Evolutionary conservation across 2,888 invertebrate species (phyloP), one percentile per base, ranked within the genome.

Genomic region (Troilus luridus): DNA sequence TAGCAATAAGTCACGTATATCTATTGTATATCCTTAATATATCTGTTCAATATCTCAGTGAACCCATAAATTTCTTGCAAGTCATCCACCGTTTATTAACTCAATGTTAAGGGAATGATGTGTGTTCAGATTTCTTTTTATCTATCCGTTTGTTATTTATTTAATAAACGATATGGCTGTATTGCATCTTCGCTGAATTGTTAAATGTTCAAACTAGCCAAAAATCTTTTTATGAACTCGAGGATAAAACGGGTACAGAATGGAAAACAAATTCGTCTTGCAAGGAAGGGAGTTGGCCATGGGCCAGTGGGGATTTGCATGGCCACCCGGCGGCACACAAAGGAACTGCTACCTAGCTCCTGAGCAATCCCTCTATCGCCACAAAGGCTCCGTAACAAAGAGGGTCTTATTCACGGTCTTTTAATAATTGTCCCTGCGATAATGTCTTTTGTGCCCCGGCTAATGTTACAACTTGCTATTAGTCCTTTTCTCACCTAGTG

Each of bases 261-360:
- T 85, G 85, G 56, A 85, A 85, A 85, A 85, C 85, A 85, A 85
- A 85, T 85, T 85, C 56, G 85, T 85, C 85, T 85, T 85, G 81
- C 21, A 85, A 85, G 85, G 56, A 58, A 56, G 14, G 21, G n/a
- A 58, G 54, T 58, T 85, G 85, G 85, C 85, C 12, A 2, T 7
- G 21, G n/a, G 54, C 85, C 85, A 85, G 56, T 54, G 11, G 21
- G 21, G 85, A 85, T 85, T 85, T 85, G 85, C 85, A 85, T 85
- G n/a, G 54, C 56, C 9, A 54, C n/a, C 85, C 56, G 11, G 10
- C 2, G 85, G 6, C 56, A 56, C 56, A 85, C 85, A 85, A 85
- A 56, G 85, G 85, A n/a, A 85, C 85, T 56, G 41, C 41, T 41
- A 41, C 41, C 41, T 41, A 41, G 41, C 41, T 41, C 56, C 85